Percentiles rank a stretch among this genome's conserved stretches.
These are phyloP conservation scores for Parambassis ranga DNA, from an alignment of 2,797 vertebrate species.

Conservation along the genomic window DNA sequence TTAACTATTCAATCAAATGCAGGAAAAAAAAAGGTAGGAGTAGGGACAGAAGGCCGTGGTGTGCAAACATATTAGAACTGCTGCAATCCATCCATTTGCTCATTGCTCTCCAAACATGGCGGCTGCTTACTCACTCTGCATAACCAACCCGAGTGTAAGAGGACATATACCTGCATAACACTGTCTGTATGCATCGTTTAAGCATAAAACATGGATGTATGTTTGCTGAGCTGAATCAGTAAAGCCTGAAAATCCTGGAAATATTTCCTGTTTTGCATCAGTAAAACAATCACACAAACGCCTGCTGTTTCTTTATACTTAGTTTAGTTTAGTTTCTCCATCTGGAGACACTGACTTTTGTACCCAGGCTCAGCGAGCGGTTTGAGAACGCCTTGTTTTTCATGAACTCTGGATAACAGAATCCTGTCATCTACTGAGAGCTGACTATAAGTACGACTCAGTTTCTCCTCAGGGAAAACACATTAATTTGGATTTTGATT, in stretches of 20 bases:
- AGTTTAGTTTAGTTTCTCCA: conserved; percentile 57
- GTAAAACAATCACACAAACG: conserved; percentile 53
- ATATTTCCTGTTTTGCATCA: conserved; percentile 49
- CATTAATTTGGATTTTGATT: conserved; percentile 84
- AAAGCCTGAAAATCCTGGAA: conserved; percentile 37
- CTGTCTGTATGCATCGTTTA: conserved; percentile 5
- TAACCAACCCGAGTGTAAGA: too few species aligned
- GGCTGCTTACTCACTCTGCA: conserved; percentile 31
- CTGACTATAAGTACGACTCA: conserved; percentile 75
- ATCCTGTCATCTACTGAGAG: conserved; percentile 80
- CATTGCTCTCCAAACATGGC: conserved; percentile 31
- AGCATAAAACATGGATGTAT: conserved; percentile 29
- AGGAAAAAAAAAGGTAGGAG: conserved; percentile 23
- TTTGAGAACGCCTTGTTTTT: conserved; percentile 69
- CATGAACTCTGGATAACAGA: conserved; percentile 72
- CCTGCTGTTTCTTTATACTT: conserved; percentile 41
- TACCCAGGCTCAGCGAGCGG: conserved; percentile 55
- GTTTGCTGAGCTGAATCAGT: conserved; percentile 41
- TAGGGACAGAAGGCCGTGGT: conserved; percentile 43
- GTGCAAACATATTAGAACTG: conserved; percentile 34
- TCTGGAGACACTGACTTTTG: conserved; percentile 69
- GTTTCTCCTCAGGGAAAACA: conserved; percentile 80
- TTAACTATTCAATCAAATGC: conserved; percentile 44
- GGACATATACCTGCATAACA: conserved; percentile 21
- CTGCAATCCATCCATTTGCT: conserved; percentile 29